Conservation (phyloP, 2,888 invertebrate species). For the Stenotaenia linearis region DNA sequence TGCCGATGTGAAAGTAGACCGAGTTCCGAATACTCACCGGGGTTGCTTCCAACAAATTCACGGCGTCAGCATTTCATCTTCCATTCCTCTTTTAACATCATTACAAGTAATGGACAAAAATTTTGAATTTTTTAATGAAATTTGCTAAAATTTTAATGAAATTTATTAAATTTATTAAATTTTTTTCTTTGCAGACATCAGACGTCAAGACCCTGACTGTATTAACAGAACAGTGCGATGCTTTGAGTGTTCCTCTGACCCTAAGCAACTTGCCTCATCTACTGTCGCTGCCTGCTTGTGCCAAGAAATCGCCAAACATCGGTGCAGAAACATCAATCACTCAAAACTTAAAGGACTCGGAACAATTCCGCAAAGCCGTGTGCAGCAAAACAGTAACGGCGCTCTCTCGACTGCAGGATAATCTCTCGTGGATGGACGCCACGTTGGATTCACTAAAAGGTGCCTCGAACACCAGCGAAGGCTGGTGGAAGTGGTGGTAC, state of each 20-base stretch:
- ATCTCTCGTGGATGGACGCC: not conserved
- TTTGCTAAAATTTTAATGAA: not conserved
- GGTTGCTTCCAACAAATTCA: not conserved
- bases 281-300: not conserved
- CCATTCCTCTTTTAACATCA: not conserved
- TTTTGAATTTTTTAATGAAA: not conserved
- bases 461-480: not conserved
- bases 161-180: not conserved
- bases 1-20: not conserved
- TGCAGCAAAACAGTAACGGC: not conserved
- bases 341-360: not conserved
- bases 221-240: not conserved
- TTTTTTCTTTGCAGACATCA: not conserved
- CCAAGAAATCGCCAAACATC: not conserved
- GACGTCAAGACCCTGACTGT: not conserved
- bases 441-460: not conserved
- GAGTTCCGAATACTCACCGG: not conserved
- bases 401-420: not conserved
- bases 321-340: not conserved
- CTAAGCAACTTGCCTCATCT: not conserved
- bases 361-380: not conserved
- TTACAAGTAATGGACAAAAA: not conserved
- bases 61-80: constrained; percentile 8
- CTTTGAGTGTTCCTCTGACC: not conserved
- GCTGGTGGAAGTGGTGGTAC: constrained; percentile 31